Base-by-base conservation (phyloP, 2,888 invertebrate genomes). In the Metalampra italica region DNA sequence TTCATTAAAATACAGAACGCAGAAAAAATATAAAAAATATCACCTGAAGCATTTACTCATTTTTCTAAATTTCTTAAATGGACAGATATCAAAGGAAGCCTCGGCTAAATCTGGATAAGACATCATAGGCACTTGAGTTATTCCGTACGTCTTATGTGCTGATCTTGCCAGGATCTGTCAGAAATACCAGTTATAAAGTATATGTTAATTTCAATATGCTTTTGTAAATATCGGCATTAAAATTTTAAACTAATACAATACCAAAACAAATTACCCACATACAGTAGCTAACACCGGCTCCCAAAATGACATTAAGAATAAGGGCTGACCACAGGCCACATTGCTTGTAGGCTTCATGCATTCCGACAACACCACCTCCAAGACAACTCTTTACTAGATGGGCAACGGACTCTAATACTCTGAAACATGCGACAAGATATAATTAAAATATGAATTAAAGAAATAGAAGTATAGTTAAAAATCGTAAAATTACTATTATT, bases 71-170 rank as follows among this genome's bases (percentile, higher is more conserved):
- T 1, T 47, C 0, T 40, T 34, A 58, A 73, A 81, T 0, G 78
- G 78, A 0, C 73, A 60, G 0, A 61, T 52, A 0, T 51, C 56
- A 0, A 77, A 9, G 0, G 66, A 45, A 0, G 75, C 72, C 29
- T 82, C 75, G 0, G 78, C 75, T 2, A 82, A 29, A 37, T 79
- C 82, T 0, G 79, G 78, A 29, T 80, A 82, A 0, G 78, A 60
- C 62, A 82, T 57, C 0, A 36, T 38, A 0, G 73, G 59, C 0
- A 68, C 53, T 14, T 74, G 59, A 0, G 78, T 50, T 1, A 73
- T 53, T 0, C 69, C 72, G 47, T 82, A 82, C 43, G 79, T 56
- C 37, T 55, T 71, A 41, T 82, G 81, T 0, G 81, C 78, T 13
- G 75, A 72, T 32, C 46, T 51, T 0, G 71, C 63, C n/a, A 81